Evolutionary conservation across 2,888 invertebrate genomes (phyloP).

Genomic region (Orthosia gothica): DNA sequence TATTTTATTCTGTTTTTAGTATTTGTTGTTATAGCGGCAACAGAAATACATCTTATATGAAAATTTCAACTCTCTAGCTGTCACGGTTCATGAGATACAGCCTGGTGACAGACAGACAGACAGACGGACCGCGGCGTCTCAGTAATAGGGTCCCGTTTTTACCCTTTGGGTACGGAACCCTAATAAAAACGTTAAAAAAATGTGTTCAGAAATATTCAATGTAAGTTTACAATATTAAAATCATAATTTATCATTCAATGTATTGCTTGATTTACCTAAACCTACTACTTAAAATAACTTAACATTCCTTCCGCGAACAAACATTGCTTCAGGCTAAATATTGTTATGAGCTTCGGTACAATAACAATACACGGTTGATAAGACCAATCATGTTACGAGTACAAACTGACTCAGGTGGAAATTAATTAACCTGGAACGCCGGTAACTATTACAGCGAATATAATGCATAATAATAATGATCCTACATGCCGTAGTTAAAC

Average conservation of each 20-base stretch:
- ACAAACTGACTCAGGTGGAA: constrained; percentile 38
- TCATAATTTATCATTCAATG: too few species aligned
- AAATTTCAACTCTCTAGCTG: too few species aligned
- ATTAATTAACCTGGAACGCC: constrained; percentile 17
- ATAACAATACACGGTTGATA: constrained; percentile 27
- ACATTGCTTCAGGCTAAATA: constrained; percentile 9
- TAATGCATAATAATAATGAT: constrained; percentile 10
- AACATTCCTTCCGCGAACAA: not conserved
- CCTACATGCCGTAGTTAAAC: not conserved
- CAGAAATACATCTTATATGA: too few species aligned
- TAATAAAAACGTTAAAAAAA: too few species aligned
- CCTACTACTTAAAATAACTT: constrained; percentile 1
- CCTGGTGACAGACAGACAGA: too few species aligned
- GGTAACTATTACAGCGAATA: constrained; percentile 4
- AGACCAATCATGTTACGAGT: constrained; percentile 16
- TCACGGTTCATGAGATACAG: too few species aligned
- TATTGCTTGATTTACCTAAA: not conserved
- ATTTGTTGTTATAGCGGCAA: too few species aligned
- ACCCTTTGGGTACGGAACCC: too few species aligned
- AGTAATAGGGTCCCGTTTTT: too few species aligned
- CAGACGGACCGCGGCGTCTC: too few species aligned
- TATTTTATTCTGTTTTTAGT: too few species aligned
- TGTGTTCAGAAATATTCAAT: not conserved
- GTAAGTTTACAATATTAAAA: not conserved
- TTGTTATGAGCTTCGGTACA: not conserved